Percentiles rank a stretch among this genome's conserved stretches.
phyloP scores from a whole-genome alignment of 1,140 invertebrate species.

The Rhagoletis zephyria region DNA sequence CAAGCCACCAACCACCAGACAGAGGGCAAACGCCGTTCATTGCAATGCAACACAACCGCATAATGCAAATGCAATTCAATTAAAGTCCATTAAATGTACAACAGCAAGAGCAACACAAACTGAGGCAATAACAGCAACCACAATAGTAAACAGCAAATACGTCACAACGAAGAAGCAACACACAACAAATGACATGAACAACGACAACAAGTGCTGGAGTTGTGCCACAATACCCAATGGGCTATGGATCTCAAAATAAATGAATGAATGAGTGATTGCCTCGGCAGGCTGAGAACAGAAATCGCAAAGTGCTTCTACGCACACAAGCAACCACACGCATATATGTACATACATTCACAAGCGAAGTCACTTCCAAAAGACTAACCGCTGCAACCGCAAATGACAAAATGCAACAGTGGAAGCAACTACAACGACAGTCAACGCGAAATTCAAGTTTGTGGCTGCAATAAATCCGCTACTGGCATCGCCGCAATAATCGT shows the following conservation, averaged over 20 bases:
- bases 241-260: not conserved
- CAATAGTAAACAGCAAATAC: not conserved
- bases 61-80: slow-evolving; percentile 72
- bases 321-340: not conserved
- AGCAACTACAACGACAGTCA: not conserved
- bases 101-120: slow-evolving; percentile 10
- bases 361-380: not conserved
- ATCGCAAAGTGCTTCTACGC: slow-evolving; percentile 13
- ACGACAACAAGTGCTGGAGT: slow-evolving; percentile 20
- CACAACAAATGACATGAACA: slow-evolving; percentile 41
- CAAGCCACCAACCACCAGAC: slow-evolving; percentile 63
- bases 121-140: not conserved
- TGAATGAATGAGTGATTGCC: slow-evolving; percentile 40
- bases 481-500: not conserved
- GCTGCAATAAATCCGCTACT: slow-evolving; percentile 21
- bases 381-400: slow-evolving; percentile 7
- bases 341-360: not conserved
- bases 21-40: slow-evolving; percentile 55
- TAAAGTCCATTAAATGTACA: slow-evolving; percentile 70
- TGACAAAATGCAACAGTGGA: not conserved
- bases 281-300: not conserved
- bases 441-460: not conserved
- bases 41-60: slow-evolving; percentile 7
- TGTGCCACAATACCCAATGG: not conserved
- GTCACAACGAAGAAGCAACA: slow-evolving; percentile 47